Percentiles rank a stretch among this genome's conserved stretches.
These are phyloP conservation scores for Aulostomus chinensis DNA, from an alignment of 2,797 vertebrate species.

Conservation along the genomic window DNA sequence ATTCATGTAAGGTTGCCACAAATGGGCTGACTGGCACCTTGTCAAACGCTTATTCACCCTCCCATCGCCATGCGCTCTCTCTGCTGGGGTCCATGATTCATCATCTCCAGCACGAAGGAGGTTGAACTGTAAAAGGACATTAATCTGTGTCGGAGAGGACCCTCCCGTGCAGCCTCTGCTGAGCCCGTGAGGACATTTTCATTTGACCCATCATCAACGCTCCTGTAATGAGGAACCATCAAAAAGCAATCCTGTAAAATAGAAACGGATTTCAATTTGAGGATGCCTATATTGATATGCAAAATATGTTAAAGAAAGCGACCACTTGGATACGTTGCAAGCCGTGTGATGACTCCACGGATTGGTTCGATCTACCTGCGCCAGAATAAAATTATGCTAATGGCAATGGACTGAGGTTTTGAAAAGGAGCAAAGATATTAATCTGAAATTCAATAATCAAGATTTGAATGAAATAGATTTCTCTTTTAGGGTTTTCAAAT, in stretches of 20 bases:
- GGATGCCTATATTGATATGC: constrained; percentile 74
- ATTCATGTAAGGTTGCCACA: constrained; percentile 37
- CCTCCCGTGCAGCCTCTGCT: constrained; percentile 41
- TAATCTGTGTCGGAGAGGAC: constrained; percentile 41
- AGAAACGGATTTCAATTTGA: constrained; percentile 73
- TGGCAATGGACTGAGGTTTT: constrained; percentile 4
- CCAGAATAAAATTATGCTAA: constrained; percentile 39
- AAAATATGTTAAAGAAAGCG: constrained; percentile 67
- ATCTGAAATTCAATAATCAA: constrained; percentile 28
- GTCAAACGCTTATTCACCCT: constrained; percentile 25
- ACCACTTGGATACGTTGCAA: too few relatives aligned
- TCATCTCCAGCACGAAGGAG: constrained; percentile 41
- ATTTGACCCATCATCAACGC: constrained; percentile 74
- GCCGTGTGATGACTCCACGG: constrained; percentile 21
- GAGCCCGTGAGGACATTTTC: constrained; percentile 74
- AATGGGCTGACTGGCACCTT: constrained; percentile 38
- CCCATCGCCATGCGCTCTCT: constrained; percentile 9
- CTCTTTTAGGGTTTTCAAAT: constrained; percentile 8
- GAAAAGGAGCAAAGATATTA: constrained; percentile 36
- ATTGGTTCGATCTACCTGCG: constrained; percentile 37
- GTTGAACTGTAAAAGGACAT: constrained; percentile 47
- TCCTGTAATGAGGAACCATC: constrained; percentile 76
- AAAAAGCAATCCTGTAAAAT: constrained; percentile 76
- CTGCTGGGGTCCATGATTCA: constrained; percentile 30
- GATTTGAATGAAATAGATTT: constrained; percentile 30